These are phyloP conservation scores for Pseudoips prasinana DNA, from an alignment of 2,888 invertebrate genomes.

Conservation along the genomic window DNA sequence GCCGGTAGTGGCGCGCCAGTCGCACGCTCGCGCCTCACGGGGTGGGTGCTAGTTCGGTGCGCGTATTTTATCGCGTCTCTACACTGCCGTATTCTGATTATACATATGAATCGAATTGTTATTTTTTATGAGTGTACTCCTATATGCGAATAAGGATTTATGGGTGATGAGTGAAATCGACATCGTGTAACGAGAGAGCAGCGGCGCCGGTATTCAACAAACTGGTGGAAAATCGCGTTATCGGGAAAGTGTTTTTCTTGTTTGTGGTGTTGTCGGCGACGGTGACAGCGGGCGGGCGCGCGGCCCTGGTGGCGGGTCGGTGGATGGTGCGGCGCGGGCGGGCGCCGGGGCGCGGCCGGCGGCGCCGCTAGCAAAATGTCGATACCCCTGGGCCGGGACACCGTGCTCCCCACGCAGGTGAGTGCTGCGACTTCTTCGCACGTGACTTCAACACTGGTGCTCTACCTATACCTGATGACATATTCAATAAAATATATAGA, in stretches of 20 bases:
- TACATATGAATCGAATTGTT: slow-evolving; percentile 38
- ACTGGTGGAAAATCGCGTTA: slow-evolving; percentile 48
- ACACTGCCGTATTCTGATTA: slow-evolving; percentile 41
- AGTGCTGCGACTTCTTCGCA: slow-evolving; percentile 31
- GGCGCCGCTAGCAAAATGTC: slow-evolving; percentile 80
- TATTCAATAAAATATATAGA: no score
- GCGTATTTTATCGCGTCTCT: slow-evolving; percentile 44
- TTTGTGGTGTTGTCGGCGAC: slow-evolving; percentile 53
- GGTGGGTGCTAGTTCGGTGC: slow-evolving; percentile 50
- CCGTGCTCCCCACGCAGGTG: slow-evolving; percentile 77
- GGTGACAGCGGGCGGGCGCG: slow-evolving; percentile 48
- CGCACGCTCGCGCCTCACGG: slow-evolving; percentile 64
- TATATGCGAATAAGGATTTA: slow-evolving; percentile 41
- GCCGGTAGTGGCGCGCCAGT: slow-evolving; percentile 53
- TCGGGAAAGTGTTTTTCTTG: slow-evolving; percentile 73
- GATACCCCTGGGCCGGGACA: slow-evolving; percentile 79
- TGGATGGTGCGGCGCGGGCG: slow-evolving; percentile 75
- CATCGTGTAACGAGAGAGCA: slow-evolving; percentile 20
- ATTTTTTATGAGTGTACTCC: slow-evolving; percentile 38
- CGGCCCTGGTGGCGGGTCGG: slow-evolving; percentile 61
- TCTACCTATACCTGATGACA: no score
- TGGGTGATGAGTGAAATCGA: slow-evolving; percentile 47
- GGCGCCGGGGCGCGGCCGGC: slow-evolving; percentile 80
- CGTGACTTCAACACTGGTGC: no score
- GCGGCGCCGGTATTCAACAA: slow-evolving; percentile 36